Base-by-base conservation (phyloP, 2,113 vertebrate species). In the Caretta caretta region DNA sequence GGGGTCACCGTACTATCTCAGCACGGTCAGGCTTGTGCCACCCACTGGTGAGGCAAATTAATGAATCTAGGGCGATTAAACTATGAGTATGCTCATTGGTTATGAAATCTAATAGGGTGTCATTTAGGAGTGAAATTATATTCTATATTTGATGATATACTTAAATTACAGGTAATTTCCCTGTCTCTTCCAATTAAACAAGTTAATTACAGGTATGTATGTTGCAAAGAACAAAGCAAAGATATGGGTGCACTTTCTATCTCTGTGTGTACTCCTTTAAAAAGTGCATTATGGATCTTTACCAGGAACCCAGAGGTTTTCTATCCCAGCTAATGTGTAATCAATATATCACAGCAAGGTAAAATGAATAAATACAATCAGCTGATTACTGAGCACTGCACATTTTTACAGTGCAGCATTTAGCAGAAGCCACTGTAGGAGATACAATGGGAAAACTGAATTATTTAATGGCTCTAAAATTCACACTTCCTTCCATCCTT, bases 161-260 rank as follows among this genome's bases (percentile, higher is more conserved):
- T 93, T 89, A 92, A 83, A 53, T 62, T 89, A 57, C 93, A 94
- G 81, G 89, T 91, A 95, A 87, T 72, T 90, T 79, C 79, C 92
- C 86, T 49, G 46, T 81, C 57, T 93, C 17, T 0, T 87, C 56
- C 49, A 89, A 22, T 97, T 92, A 65, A 31, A 20, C 50, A 65
- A 54, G 19, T 19, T 90, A 90, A 90, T 94, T 88, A 90, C 48
- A 69, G n/a, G 51, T 12, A 88, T 72, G 51, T 53, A n/a, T 72
- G 16, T 72, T 87, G 59, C 72, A 42, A 35, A 50, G 80, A 56
- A 54, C 93, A 78, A 22, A 90, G 50, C 25, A 83, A 83, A 87
- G 1, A 0, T 17, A 19, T 76, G 24, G 72, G 17, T 65, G 22
- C 8, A 48, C 90, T 48, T 29, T 91, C 35, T 0, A 1, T 1